phyloP scores from a whole-genome alignment of 2,888 invertebrate genomes.

The Tenthredo scrophulariae region DNA sequence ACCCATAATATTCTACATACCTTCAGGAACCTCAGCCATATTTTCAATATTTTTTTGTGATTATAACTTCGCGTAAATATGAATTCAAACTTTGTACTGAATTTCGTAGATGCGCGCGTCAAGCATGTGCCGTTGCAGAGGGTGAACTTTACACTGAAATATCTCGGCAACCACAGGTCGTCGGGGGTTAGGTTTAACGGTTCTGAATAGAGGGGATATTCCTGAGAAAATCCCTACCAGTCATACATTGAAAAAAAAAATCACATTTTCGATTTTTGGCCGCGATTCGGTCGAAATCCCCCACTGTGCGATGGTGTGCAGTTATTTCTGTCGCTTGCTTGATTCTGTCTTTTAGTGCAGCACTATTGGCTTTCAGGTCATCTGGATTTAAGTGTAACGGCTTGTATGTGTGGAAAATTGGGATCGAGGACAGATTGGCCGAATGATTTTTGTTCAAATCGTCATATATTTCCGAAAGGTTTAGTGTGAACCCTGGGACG shows the following conservation, averaged over 20 bases:
- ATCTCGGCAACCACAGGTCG: constrained; percentile 16
- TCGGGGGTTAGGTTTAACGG: not conserved
- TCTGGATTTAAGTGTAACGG: too few species aligned
- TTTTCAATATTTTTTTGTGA: constrained; percentile 8
- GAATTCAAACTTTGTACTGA: not conserved
- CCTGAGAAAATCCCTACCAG: not conserved
- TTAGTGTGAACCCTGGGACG: too few species aligned
- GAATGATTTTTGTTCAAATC: too few species aligned
- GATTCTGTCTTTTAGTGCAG: too few species aligned
- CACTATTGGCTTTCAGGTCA: too few species aligned
- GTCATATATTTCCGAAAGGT: too few species aligned
- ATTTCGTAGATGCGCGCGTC: not conserved
- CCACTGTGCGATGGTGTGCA: too few species aligned
- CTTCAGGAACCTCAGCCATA: constrained; percentile 7
- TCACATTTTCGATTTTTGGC: too few species aligned
- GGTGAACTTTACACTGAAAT: constrained; percentile 24
- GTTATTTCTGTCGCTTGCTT: too few species aligned
- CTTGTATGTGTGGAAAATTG: too few species aligned
- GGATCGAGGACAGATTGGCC: too few species aligned
- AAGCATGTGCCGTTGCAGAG: constrained; percentile 13
- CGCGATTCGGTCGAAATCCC: too few species aligned
- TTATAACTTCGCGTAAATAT: not conserved
- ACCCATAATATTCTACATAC: constrained; percentile 12
- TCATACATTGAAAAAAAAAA: constrained; percentile 19
- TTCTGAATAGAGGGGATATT: constrained; percentile 11